phyloP scores from a whole-genome alignment of 2,113 vertebrate species.

The Lycaon pictus region DNA sequence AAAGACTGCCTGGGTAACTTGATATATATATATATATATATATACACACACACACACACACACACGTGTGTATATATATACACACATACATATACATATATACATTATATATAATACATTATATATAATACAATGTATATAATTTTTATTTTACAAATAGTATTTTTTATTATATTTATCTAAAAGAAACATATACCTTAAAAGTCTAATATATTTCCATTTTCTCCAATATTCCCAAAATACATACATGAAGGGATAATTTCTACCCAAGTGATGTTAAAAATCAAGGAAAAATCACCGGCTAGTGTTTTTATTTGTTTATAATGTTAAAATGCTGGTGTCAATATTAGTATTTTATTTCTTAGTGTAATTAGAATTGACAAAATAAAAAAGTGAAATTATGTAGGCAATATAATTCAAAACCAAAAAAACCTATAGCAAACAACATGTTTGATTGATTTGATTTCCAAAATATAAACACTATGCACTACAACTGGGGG shows the following conservation, averaged over 20 bases:
- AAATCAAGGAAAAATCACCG: neutral
- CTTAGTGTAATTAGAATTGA: neutral
- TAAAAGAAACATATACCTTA: neutral
- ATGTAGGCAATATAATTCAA: neutral
- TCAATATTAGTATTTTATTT: neutral
- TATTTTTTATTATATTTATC: neutral
- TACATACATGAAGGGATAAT: neutral
- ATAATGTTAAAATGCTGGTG: neutral
- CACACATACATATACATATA: too few species aligned
- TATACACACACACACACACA: too few species aligned
- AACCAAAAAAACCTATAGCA: neutral
- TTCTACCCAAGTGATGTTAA: neutral
- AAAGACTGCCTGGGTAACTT: neutral
- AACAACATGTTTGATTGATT: neutral
- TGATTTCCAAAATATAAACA: neutral
- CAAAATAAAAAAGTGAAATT: neutral
- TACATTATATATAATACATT: neutral
- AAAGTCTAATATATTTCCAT: neutral
- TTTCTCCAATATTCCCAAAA: neutral
- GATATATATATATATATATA: neutral
- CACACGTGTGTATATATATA: too few species aligned
- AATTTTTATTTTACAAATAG: neutral
- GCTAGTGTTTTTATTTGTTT: neutral
- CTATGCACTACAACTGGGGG: neutral
- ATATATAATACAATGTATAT: neutral